Evolutionary conservation across 2,797 vertebrate genomes (phyloP), one percentile per base, ranked within the genome.

Genomic region (Margarornis squamiger): DNA sequence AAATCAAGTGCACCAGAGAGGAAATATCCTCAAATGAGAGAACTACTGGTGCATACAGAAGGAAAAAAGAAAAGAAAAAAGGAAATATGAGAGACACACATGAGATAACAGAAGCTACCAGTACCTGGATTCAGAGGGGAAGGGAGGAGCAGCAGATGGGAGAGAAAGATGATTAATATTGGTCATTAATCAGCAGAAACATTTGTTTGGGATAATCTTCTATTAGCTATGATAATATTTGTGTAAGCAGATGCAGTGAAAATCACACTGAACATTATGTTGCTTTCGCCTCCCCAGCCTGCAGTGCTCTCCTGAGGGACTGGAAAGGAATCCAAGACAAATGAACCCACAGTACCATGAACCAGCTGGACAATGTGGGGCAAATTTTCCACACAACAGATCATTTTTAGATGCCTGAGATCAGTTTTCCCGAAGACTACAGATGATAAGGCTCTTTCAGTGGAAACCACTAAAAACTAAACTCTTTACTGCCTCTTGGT

Each of bases 151-250:
- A 87, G 95, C 95, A 96, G 92, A 94, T 95, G 92, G 93, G 59
- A 96, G 77, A 96, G 67, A 96, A 94, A 94, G 81, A 93, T 93
- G 80, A 94, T 97, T 96, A 97, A 96, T 95, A 96, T 26, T 92
- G 83, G 95, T 91, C 87, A 96, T 96, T 97, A 96, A 97, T 96
- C 91, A 96, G 88, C 88, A 59, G 66, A 96, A 95, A 88, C 90
- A 91, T 95, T 96, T 94, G 83, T 92, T 95, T 91, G 88, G 88
- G 84, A 92, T 92, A 78, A 90, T 83, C 74, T 90, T 94, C 66
- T 94, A 59, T 89, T 78, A 93, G 67, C 65, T 96, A 21, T 68
- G 52, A 77, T 85, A 94, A 94, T 94, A 95, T 96, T 95, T 97
- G 74, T 93, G 65, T 27, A 92, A 84, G 82, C 82, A 91, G 89